Evolutionary conservation across 2,888 invertebrate genomes (phyloP).

Genomic region (Heteromyza rotundicornis): DNA sequence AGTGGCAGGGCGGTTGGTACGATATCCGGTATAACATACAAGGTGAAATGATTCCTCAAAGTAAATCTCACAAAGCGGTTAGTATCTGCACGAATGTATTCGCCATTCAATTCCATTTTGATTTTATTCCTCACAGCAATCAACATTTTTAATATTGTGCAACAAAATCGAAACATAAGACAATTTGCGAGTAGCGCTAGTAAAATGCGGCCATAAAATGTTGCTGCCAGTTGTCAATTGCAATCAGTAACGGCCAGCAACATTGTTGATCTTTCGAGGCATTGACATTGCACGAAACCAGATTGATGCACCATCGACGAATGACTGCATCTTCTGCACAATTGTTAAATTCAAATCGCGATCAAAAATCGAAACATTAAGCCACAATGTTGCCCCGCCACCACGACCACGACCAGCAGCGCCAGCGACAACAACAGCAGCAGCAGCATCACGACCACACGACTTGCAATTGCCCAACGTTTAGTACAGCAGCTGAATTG

Average conservation of each 20-base stretch:
- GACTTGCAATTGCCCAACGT: too few species aligned
- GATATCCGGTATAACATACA: too few species aligned
- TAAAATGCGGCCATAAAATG: background rate
- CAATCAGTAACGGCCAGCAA: background rate
- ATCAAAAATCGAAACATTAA: background rate
- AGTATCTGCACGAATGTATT: too few species aligned
- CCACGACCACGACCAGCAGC: background rate
- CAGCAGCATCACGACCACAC: constrained; percentile 10
- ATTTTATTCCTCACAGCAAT: too few species aligned
- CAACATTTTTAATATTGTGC: too few species aligned
- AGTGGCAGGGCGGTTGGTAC: too few species aligned
- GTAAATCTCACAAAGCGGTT: too few species aligned
- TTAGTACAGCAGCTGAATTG: too few species aligned
- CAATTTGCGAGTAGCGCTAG: too few species aligned
- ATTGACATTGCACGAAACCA: background rate
- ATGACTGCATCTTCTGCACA: background rate
- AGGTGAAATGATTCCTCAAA: too few species aligned
- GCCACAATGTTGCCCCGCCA: background rate
- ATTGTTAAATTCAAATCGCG: constrained; percentile 6
- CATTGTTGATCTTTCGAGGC: background rate
- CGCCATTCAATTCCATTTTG: too few species aligned
- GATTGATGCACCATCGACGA: constrained; percentile 1
- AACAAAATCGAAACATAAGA: too few species aligned
- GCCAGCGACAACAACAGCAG: constrained; percentile 5
- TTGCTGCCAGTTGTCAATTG: background rate